Evolutionary conservation across 2,888 invertebrate species (phyloP).

Genomic region (Drosophila vallismaia): DNA sequence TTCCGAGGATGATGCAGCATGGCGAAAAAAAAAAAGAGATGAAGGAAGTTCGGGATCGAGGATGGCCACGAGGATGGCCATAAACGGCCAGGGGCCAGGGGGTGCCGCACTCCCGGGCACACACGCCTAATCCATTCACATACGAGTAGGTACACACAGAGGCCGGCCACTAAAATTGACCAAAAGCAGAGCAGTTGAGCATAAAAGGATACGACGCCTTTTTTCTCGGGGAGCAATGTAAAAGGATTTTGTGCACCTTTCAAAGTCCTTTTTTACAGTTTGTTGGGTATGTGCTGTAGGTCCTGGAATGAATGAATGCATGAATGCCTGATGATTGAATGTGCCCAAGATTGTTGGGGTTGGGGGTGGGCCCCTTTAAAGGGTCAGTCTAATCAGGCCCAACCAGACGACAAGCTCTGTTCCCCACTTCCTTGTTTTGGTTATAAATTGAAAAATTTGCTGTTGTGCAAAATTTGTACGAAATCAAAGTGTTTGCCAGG

Average conservation of each 20-base stretch:
- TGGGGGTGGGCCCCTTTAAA: slow-evolving; percentile 8
- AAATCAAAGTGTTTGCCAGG: slow-evolving; percentile 69
- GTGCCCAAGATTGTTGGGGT: slow-evolving; percentile 39
- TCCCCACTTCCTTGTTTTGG: slow-evolving; percentile 60
- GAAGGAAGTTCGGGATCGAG: not conserved
- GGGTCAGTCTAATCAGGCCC: slow-evolving; percentile 68
- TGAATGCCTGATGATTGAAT: slow-evolving; percentile 71
- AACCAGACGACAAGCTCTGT: slow-evolving; percentile 34
- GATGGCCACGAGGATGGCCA: slow-evolving; percentile 47
- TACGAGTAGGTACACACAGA: slow-evolving; percentile 14
- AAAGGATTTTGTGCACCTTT: slow-evolving; percentile 77
- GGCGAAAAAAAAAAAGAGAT: slow-evolving; percentile 17
- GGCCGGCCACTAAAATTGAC: slow-evolving; percentile 55
- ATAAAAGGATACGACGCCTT: slow-evolving; percentile 67
- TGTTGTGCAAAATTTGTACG: slow-evolving; percentile 57
- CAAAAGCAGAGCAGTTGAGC: slow-evolving; percentile 70
- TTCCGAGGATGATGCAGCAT: slow-evolving; percentile 57
- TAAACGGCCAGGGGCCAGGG: slow-evolving; percentile 36
- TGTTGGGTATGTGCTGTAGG: slow-evolving; percentile 51
- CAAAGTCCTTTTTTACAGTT: slow-evolving; percentile 62
- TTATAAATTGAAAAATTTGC: slow-evolving; percentile 78
- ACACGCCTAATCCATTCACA: slow-evolving; percentile 66
- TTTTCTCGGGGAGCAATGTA: slow-evolving; percentile 54
- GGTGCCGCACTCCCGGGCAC: slow-evolving; percentile 22
- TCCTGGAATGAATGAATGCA: slow-evolving; percentile 41